These are phyloP conservation scores for Papilio aristodemus DNA, from an alignment of 1,140 invertebrate genomes.

Conservation along the genomic window DNA sequence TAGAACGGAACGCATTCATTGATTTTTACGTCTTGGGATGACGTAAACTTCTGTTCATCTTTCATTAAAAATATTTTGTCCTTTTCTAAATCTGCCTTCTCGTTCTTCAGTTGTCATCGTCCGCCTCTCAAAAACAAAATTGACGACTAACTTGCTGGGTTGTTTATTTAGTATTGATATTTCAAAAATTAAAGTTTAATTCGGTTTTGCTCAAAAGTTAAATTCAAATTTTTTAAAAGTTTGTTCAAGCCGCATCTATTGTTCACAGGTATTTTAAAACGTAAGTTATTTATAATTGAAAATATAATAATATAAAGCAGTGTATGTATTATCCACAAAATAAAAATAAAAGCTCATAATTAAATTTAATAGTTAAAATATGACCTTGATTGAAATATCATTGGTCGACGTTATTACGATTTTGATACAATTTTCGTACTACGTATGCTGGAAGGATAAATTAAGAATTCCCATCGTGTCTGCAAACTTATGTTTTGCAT, in stretches of 20 bases:
- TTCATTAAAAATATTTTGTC: too few species aligned
- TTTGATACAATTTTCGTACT: too few species aligned
- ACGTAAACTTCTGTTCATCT: neutral
- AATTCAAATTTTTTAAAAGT: neutral
- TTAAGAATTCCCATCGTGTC: neutral
- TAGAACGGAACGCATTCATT: neutral
- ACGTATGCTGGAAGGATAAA: neutral
- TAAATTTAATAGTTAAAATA: neutral
- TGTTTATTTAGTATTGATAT: neutral
- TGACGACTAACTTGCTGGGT: neutral
- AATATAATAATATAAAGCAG: too few species aligned
- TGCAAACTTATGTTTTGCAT: too few species aligned
- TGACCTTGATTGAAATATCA: neutral
- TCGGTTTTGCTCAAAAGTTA: too few species aligned
- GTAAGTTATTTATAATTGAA: too few species aligned
- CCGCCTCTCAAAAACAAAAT: neutral
- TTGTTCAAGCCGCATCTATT: neutral
- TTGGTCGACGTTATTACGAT: neutral
- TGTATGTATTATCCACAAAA: too few species aligned
- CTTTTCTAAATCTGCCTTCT: too few species aligned
- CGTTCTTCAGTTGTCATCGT: too few species aligned
- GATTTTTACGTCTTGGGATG: neutral
- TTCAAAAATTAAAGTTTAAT: neutral
- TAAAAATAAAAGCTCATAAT: neutral
- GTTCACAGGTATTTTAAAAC: slow-evolving; percentile 8